Percentiles rank a stretch among this genome's conserved stretches.
Conservation (phyloP, 2,888 invertebrate genomes). For the Melanostoma mellinum region DNA sequence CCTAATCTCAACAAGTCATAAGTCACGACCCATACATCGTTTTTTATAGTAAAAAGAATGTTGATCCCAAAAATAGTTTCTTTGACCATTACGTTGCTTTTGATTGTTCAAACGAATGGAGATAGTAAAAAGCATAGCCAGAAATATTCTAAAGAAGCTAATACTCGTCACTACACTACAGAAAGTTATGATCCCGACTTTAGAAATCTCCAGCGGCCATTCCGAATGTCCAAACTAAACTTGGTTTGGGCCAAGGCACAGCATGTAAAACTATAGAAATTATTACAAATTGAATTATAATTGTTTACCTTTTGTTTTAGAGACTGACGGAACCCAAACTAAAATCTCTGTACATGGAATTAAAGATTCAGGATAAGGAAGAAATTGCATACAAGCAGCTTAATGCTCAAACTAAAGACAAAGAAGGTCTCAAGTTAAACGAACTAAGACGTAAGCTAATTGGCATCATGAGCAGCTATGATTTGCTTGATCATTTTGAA, state of each 20-base stretch:
- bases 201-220: slow-evolving; percentile 90
- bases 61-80: slow-evolving; percentile 47
- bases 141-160: slow-evolving; percentile 79
- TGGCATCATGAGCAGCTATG: slow-evolving; percentile 92
- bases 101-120: slow-evolving; percentile 62
- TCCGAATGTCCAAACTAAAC: slow-evolving; percentile 95
- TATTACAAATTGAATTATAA: not conserved
- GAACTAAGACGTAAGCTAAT: slow-evolving; percentile 90
- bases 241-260: slow-evolving; percentile 94
- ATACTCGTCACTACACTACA: slow-evolving; percentile 76
- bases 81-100: slow-evolving; percentile 23
- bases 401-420: slow-evolving; percentile 92
- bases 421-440: slow-evolving; percentile 92
- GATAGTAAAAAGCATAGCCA: slow-evolving; percentile 77
- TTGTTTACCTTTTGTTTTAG: slow-evolving; percentile 78
- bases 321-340: slow-evolving; percentile 91
- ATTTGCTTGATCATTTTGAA: slow-evolving; percentile 90
- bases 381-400: slow-evolving; percentile 92
- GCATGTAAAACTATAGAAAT: slow-evolving; percentile 85
- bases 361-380: slow-evolving; percentile 96
- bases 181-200: slow-evolving; percentile 84
- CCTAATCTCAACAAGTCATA: no score
- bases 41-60: slow-evolving; percentile 29
- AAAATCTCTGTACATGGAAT: slow-evolving; percentile 92
- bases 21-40: not conserved